Conservation (phyloP, 2,797 vertebrate species). For the Dallia pectoralis region DNA sequence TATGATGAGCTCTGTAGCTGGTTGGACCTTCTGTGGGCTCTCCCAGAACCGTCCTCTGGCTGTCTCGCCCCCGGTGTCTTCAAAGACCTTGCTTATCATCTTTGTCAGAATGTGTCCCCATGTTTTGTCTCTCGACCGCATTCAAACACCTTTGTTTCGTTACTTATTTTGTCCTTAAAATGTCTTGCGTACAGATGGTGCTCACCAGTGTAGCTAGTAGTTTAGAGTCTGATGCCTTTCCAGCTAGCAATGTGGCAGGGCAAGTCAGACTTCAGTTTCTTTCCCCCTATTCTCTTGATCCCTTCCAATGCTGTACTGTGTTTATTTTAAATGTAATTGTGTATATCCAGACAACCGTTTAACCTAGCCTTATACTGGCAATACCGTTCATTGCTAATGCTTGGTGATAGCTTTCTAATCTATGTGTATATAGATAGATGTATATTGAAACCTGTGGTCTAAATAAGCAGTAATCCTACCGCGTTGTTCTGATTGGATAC, state of each 20-base stretch:
- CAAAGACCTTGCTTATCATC: not conserved
- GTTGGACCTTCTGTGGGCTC: not conserved
- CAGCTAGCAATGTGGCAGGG: too few relatives aligned
- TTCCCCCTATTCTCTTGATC: not conserved
- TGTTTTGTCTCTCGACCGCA: not conserved
- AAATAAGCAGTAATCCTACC: constrained; percentile 34
- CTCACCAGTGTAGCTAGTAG: constrained; percentile 26
- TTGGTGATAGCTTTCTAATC: constrained; percentile 48
- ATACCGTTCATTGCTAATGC: constrained; percentile 52
- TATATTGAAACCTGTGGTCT: constrained; percentile 54
- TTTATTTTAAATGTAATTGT: constrained; percentile 30
- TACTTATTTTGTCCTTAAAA: too few relatives aligned
- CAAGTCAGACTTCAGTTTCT: too few relatives aligned
- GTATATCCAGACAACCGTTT: constrained; percentile 30
- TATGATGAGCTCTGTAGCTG: not conserved
- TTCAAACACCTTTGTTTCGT: not conserved
- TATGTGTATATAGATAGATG: constrained; percentile 55
- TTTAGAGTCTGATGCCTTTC: not conserved
- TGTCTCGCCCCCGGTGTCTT: not conserved
- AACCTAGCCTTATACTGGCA: constrained; percentile 39
- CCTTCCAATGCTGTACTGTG: constrained; percentile 35
- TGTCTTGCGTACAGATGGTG: constrained; percentile 31
- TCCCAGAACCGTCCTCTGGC: not conserved
- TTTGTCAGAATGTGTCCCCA: not conserved
- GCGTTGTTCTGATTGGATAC: constrained; percentile 31